Conservation (phyloP, 1,140 invertebrate genomes). For the Stegodyphus mimosarum region DNA sequence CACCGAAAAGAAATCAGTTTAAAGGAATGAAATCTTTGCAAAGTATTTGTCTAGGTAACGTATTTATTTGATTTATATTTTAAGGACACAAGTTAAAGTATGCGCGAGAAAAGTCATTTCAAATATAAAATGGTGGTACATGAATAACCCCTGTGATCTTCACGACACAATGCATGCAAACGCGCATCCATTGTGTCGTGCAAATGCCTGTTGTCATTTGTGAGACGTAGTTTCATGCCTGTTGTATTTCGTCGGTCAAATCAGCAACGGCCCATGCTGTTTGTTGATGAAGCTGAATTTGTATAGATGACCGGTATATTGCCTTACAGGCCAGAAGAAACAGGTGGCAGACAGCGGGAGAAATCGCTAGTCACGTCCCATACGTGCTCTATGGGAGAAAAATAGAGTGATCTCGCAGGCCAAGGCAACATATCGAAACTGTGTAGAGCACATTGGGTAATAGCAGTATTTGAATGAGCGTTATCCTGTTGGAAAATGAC, state of each 20-base stretch:
- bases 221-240: background rate
- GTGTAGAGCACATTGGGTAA: background rate
- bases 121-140: background rate
- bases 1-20: background rate
- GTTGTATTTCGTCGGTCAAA: background rate
- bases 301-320: too few relatives aligned
- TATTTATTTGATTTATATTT: background rate
- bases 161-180: too few relatives aligned
- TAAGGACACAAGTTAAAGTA: background rate
- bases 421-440: background rate
- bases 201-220: background rate
- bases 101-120: background rate
- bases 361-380: background rate
- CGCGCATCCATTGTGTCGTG: background rate
- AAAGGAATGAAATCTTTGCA: background rate
- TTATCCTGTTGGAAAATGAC: slow-evolving; percentile 10
- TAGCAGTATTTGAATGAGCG: background rate
- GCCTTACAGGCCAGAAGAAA: too few relatives aligned
- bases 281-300: background rate
- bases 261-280: background rate
- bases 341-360: too few relatives aligned
- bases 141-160: background rate
- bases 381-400: background rate
- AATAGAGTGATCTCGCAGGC: background rate
- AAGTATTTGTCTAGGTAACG: background rate